Percentiles rank a stretch among this genome's conserved stretches.
These are phyloP conservation scores for Villa cingulata DNA, from an alignment of 2,888 invertebrate species.

Conservation along the genomic window DNA sequence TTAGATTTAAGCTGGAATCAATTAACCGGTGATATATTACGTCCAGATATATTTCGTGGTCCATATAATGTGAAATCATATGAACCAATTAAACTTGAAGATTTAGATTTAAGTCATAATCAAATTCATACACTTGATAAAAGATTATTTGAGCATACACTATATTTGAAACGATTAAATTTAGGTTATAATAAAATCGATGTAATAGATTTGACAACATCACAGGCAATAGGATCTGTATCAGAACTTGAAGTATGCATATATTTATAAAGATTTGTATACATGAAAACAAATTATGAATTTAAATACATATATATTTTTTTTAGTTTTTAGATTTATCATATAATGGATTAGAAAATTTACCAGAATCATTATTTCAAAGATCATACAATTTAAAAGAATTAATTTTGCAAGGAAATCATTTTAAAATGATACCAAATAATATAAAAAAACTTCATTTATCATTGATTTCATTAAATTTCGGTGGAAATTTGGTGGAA, in stretches of 20 bases:
- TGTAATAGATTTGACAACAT: constrained; percentile 45
- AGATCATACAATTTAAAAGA: constrained; percentile 39
- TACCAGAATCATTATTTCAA: constrained; percentile 42
- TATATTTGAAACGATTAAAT: constrained; percentile 44
- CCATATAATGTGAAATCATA: constrained; percentile 44
- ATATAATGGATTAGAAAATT: constrained; percentile 42
- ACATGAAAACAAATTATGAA: neutral
- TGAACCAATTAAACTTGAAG: constrained; percentile 44
- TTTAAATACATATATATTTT: neutral
- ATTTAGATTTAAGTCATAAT: constrained; percentile 50
- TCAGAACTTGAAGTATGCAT: constrained; percentile 40
- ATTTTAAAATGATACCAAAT: constrained; percentile 44
- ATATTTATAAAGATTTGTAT: neutral
- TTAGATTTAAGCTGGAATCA: constrained; percentile 33
- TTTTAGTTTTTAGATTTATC: constrained; percentile 42
- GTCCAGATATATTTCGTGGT: constrained; percentile 52
- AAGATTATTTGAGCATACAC: constrained; percentile 49
- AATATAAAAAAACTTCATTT: constrained; percentile 41
- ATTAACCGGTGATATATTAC: constrained; percentile 40
- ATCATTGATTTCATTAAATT: constrained; percentile 42
- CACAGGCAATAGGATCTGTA: constrained; percentile 43
- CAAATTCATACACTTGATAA: constrained; percentile 46
- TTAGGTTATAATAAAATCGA: constrained; percentile 49
- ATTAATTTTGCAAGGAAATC: constrained; percentile 47
- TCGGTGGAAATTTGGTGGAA: constrained; percentile 47